A percentile compares a stretch with the other conserved stretches of the same genome.
Conservation (phyloP, 2,113 vertebrate genomes). For the Indri indri region DNA sequence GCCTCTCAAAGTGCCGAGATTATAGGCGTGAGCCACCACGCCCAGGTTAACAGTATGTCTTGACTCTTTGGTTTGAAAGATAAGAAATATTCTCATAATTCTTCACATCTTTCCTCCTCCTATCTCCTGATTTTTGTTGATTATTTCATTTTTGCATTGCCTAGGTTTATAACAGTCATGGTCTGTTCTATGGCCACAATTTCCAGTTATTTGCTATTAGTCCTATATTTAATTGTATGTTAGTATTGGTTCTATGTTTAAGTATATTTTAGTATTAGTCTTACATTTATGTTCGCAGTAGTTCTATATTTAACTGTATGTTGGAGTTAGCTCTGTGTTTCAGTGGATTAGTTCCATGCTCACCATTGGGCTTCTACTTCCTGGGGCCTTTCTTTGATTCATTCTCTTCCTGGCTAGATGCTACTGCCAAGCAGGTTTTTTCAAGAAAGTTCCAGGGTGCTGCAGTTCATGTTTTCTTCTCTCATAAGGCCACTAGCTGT, state of each 20-base stretch:
- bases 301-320: too few relatives aligned
- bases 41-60: not conserved
- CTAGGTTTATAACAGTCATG: not conserved
- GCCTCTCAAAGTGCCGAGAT: too few relatives aligned
- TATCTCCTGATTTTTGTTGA: not conserved
- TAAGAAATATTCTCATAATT: not conserved
- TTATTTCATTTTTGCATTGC: not conserved
- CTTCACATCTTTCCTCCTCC: not conserved
- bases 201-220: not conserved
- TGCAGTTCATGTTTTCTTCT: not conserved
- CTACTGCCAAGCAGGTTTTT: not conserved
- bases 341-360: too few relatives aligned
- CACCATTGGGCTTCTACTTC: not conserved
- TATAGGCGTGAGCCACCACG: too few relatives aligned
- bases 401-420: not conserved
- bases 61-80: not conserved
- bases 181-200: not conserved
- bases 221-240: not conserved
- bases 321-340: too few relatives aligned
- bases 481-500: not conserved
- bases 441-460: not conserved
- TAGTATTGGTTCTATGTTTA: not conserved
- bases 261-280: not conserved
- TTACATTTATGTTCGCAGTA: too few relatives aligned
- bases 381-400: too few relatives aligned